A percentile compares a stretch with the other conserved stretches of the same genome.
Evolutionary conservation across 37 sponge, comb jelly and placozoan genomes (phyloP).

Genomic region (Theonella swinhoei): DNA sequence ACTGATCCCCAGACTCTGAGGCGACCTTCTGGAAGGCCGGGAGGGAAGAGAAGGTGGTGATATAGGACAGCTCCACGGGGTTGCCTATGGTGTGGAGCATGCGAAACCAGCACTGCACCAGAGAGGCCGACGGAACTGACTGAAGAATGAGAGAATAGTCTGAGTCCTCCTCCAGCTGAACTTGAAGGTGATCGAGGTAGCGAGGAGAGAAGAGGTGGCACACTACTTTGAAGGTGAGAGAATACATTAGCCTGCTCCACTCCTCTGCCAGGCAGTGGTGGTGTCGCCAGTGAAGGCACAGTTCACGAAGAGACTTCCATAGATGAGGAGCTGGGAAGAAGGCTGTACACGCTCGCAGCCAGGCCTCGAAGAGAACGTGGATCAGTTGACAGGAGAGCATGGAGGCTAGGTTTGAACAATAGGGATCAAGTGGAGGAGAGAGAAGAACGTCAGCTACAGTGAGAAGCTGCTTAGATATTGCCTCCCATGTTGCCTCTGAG

Average conservation of each 20-base stretch:
- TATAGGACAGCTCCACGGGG: constrained; percentile 78
- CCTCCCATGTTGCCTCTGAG: constrained; percentile 55
- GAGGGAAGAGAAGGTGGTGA: constrained; percentile 27
- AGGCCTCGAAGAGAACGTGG: constrained; percentile 69
- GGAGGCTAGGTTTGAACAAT: constrained; percentile 54
- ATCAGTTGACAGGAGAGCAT: constrained; percentile 51
- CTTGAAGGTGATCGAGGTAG: constrained; percentile 14
- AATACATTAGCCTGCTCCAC: constrained; percentile 66
- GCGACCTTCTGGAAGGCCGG: constrained; percentile 69
- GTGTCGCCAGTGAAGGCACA: constrained; percentile 81
- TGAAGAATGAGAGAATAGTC: constrained; percentile 17
- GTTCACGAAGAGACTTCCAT: constrained; percentile 82
- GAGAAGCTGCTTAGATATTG: constrained; percentile 47
- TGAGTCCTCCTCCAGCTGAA: constrained; percentile 6
- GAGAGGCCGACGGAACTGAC: constrained; percentile 35
- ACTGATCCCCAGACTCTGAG: background rate
- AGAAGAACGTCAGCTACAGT: constrained; percentile 56
- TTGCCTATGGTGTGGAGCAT: constrained; percentile 90
- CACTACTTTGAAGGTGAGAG: constrained; percentile 64
- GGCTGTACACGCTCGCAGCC: constrained; percentile 62
- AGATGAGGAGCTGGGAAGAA: constrained; percentile 79
- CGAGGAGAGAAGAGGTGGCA: constrained; percentile 61
- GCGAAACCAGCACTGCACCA: constrained; percentile 88
- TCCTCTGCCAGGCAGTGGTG: constrained; percentile 66
- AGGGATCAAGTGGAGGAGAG: constrained; percentile 53